Evolutionary conservation across 2,888 invertebrate species (phyloP), one percentile per base, ranked within the genome.

Genomic region (Cantharis rustica): DNA sequence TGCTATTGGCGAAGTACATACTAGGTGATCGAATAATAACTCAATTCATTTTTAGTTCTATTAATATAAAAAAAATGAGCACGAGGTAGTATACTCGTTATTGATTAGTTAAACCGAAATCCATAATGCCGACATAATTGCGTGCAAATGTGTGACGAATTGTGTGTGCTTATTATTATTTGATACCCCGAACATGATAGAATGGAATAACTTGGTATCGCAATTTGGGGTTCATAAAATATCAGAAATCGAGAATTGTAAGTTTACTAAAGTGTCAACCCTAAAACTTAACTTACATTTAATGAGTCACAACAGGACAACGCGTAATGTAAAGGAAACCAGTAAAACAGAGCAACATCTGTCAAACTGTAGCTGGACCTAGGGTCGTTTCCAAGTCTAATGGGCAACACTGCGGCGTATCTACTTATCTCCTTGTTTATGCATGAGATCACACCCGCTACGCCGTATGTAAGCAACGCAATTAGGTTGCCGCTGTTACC

Each of bases 351-450:
- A 74, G 78, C 80, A 79, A 80, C 82, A 82, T 81, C 81, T 82
- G 81, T 82, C 82, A 83, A 83, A 80, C 78, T 76, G 81, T 76
- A 78, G 79, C 80, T 75, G 69, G 81, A 81, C 81, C 81, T 23
- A 75, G 77, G 77, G 79, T 82, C 79, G 81, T 82, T 83, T 83
- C 80, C 81, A 81, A 82, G 82, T 82, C 82, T 83, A 82, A 83
- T 82, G 81, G 83, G 75, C 78, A 75, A 79, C 47, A 47, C 80
- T 83, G 82, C 77, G 81, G 82, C 80, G 77, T 77, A 83, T 84
- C 84, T 86, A 86, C 86, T 87, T 87, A 86, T 86, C 87, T 86
- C 85, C 84, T 87, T 86, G 86, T 86, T 87, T 87, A 87, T 86
- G 86, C 86, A 87, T 87, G 87, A 87, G 85, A 80, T 83, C 79